These are phyloP conservation scores for Sebastes cheni DNA, from an alignment of 2,797 vertebrate species.

Conservation along the genomic window DNA sequence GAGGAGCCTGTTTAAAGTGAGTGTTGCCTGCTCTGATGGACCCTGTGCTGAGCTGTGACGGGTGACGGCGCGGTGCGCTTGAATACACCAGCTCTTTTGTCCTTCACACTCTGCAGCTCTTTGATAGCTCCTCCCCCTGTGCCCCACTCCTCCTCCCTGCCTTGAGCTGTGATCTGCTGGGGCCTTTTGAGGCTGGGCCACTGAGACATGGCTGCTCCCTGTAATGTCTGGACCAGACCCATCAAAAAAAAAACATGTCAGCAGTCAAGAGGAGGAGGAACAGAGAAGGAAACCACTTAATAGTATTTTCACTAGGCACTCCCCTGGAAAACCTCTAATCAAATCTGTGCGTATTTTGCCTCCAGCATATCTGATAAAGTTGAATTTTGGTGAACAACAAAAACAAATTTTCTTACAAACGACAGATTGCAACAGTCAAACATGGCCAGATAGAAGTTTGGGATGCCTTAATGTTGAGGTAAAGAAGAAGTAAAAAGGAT, in stretches of 20 bases:
- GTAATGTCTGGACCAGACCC: slow-evolving; percentile 77
- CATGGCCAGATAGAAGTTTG: neutral
- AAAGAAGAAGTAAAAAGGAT: slow-evolving; percentile 24
- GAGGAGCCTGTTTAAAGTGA: slow-evolving; percentile 78
- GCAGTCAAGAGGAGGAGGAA: slow-evolving; percentile 62
- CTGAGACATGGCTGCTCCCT: slow-evolving; percentile 75
- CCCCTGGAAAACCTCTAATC: slow-evolving; percentile 50
- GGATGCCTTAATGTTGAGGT: neutral
- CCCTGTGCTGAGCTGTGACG: slow-evolving; percentile 84
- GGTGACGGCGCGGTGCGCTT: slow-evolving; percentile 82
- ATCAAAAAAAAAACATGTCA: slow-evolving; percentile 74
- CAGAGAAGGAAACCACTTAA: slow-evolving; percentile 61
- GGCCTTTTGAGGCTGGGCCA: slow-evolving; percentile 77
- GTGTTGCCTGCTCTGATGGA: slow-evolving; percentile 82
- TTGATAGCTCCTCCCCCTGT: slow-evolving; percentile 86
- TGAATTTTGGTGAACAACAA: slow-evolving; percentile 12
- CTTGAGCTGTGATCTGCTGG: slow-evolving; percentile 83
- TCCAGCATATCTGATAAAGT: slow-evolving; percentile 27
- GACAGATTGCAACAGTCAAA: slow-evolving; percentile 10
- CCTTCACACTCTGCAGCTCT: slow-evolving; percentile 88
- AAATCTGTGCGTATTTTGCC: slow-evolving; percentile 39
- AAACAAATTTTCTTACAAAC: slow-evolving; percentile 19
- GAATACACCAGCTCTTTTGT: slow-evolving; percentile 86
- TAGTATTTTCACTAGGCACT: slow-evolving; percentile 50
- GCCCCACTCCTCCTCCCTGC: slow-evolving; percentile 81